Conservation (phyloP, 2,797 vertebrate genomes). For the Chromis chromis region DNA sequence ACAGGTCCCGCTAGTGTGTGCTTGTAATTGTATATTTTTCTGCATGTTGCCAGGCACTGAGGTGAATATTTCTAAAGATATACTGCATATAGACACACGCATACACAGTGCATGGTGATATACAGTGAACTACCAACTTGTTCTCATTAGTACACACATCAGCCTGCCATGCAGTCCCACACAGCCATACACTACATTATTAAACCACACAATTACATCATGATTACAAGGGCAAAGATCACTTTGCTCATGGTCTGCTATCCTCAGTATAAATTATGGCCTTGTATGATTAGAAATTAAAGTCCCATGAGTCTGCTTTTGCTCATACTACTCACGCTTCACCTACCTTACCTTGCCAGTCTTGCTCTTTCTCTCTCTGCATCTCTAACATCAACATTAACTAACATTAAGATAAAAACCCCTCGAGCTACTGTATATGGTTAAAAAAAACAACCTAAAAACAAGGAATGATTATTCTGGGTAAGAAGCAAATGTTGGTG, state of each 20-base stretch:
- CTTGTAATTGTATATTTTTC: too few relatives aligned
- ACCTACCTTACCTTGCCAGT: neutral
- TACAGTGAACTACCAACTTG: neutral
- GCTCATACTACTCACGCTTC: neutral
- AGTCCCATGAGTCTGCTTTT: neutral
- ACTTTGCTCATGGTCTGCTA: neutral
- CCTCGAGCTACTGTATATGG: neutral
- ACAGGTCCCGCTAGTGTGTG: too few relatives aligned
- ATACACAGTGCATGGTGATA: too few relatives aligned
- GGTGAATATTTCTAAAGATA: too few relatives aligned
- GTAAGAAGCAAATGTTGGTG: slow-evolving; percentile 27
- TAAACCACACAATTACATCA: slow-evolving; percentile 10
- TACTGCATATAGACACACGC: too few relatives aligned
- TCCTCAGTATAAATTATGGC: slow-evolving; percentile 1
- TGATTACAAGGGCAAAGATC: neutral
- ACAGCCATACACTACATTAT: neutral
- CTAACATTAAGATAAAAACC: slow-evolving; percentile 13
- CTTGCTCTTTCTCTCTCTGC: neutral
- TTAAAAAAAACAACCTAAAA: slow-evolving; percentile 1
- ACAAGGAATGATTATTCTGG: slow-evolving; percentile 6
- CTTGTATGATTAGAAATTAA: slow-evolving; percentile 8
- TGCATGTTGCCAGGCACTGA: too few relatives aligned
- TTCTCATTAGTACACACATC: neutral
- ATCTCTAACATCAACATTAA: slow-evolving; percentile 11
- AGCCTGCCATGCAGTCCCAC: neutral